A percentile compares a stretch with the other conserved stretches of the same genome.
These are phyloP conservation scores for Diachasmimorpha longicaudata DNA, from an alignment of 1,140 invertebrate species.

Conservation along the genomic window DNA sequence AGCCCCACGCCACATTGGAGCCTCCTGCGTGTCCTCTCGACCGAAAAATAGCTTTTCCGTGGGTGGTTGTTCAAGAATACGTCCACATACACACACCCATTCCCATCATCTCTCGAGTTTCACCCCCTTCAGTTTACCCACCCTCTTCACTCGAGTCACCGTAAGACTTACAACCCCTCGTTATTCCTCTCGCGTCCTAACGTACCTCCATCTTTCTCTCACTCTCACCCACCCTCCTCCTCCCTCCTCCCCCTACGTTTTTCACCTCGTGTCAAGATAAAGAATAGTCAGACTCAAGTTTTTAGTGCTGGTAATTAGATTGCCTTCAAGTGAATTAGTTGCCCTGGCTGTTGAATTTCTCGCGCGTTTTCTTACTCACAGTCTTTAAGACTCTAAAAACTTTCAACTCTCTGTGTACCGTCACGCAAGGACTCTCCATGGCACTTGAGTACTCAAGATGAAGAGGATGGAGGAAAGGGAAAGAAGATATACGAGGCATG, in stretches of 20 bases:
- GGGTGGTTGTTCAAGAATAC: background rate
- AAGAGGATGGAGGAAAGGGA: background rate
- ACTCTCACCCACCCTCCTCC: background rate
- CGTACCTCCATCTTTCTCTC: background rate
- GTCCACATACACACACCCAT: background rate
- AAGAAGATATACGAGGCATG: background rate
- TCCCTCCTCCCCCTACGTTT: background rate
- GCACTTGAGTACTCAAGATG: background rate
- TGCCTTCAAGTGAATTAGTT: slow-evolving; percentile 20
- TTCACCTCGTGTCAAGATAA: background rate
- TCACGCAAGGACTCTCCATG: background rate
- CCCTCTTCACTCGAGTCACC: background rate
- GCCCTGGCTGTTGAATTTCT: slow-evolving; percentile 19
- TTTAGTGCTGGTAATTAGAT: slow-evolving; percentile 18
- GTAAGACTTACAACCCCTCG: background rate
- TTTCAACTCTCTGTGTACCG: background rate
- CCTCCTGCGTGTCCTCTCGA: slow-evolving; percentile 24
- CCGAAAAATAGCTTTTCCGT: slow-evolving; percentile 34
- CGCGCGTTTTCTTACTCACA: background rate
- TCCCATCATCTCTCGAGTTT: background rate
- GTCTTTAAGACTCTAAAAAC: background rate
- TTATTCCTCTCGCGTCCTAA: background rate
- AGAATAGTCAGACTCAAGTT: slow-evolving; percentile 10
- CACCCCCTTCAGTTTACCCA: background rate
- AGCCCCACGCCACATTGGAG: background rate